Conservation (phyloP, 2,888 invertebrate species). For the Oligia latruncula region DNA sequence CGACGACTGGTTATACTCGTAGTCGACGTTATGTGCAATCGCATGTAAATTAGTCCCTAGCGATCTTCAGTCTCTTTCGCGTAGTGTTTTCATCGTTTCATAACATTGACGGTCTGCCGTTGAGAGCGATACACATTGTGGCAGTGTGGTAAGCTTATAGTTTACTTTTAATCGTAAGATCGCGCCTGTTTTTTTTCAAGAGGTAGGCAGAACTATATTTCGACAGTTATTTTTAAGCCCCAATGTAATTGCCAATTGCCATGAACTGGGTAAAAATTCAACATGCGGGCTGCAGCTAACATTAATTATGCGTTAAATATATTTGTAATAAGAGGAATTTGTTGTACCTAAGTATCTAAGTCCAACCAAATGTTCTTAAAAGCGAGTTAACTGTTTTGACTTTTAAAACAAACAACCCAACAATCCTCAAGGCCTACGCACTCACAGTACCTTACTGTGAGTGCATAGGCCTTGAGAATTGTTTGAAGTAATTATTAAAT, state of each 20-base stretch:
- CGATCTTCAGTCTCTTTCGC: background rate
- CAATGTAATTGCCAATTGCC: background rate
- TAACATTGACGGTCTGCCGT: background rate
- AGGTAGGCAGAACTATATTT: too few species aligned
- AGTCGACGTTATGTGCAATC: background rate
- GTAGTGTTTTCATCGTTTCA: background rate
- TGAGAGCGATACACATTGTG: background rate
- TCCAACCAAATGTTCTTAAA: background rate
- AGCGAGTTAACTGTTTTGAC: background rate
- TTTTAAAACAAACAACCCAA: too few species aligned
- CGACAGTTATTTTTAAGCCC: background rate
- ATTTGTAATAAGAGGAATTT: background rate
- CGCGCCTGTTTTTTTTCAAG: too few species aligned
- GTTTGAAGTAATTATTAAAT: background rate
- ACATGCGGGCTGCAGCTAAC: background rate
- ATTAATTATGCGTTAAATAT: background rate
- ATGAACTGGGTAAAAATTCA: background rate
- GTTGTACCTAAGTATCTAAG: background rate
- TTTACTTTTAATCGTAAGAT: too few species aligned
- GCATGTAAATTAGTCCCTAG: slow-evolving; percentile 7
- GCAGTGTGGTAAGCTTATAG: background rate
- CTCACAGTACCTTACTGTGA: too few species aligned
- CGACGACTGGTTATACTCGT: background rate
- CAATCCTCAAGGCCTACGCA: background rate
- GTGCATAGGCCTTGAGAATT: too few species aligned